These are phyloP conservation scores for Cyclophora albipunctata DNA, from an alignment of 2,888 invertebrate genomes.

Conservation along the genomic window DNA sequence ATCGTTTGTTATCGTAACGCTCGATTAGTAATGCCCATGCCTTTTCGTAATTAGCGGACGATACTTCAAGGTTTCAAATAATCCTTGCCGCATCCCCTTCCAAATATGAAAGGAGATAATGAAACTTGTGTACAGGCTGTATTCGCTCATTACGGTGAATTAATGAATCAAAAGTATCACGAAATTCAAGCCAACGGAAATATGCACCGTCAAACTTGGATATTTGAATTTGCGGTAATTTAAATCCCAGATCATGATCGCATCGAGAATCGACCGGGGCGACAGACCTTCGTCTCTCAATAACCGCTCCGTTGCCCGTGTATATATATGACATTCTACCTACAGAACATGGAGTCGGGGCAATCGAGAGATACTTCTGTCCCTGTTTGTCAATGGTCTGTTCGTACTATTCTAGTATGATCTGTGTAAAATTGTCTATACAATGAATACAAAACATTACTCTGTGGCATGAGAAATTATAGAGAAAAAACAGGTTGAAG, in stretches of 20 bases:
- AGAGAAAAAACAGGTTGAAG: too few species aligned
- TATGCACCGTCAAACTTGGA: conserved; percentile 19
- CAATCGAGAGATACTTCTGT: too few species aligned
- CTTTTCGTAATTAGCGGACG: conserved; percentile 10
- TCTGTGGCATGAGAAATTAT: too few species aligned
- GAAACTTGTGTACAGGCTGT: not conserved
- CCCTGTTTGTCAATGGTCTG: too few species aligned
- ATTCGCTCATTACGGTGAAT: conserved; percentile 8
- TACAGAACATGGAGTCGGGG: too few species aligned
- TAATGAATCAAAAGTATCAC: conserved; percentile 14
- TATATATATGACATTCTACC: too few species aligned
- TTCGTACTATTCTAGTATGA: too few species aligned
- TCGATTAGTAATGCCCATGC: conserved; percentile 16
- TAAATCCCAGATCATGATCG: conserved; percentile 2
- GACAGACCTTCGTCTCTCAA: not conserved
- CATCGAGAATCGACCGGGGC: not conserved
- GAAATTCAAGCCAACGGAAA: conserved; percentile 19
- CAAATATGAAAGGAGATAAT: conserved; percentile 16
- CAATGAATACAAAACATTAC: too few species aligned
- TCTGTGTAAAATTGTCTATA: too few species aligned
- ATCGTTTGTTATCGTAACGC: conserved; percentile 2
- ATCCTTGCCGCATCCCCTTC: conserved; percentile 17
- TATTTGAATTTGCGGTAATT: conserved; percentile 10
- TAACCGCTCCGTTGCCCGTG: too few species aligned
- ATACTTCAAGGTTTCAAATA: conserved; percentile 12